Conservation (phyloP, 2,888 invertebrate genomes). For the Ophion slaviceki region DNA sequence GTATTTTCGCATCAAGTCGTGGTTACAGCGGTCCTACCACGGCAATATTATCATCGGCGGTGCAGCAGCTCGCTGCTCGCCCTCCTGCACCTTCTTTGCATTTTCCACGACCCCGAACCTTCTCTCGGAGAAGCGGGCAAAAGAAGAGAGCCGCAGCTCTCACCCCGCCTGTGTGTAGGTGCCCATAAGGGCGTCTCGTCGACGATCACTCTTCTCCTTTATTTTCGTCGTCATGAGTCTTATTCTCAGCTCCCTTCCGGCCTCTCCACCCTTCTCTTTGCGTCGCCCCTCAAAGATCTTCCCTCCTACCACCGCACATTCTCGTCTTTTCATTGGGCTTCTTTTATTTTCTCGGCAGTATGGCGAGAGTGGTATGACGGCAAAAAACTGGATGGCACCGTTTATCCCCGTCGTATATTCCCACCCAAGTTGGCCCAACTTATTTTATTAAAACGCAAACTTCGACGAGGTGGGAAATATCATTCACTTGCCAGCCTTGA, state of each 20-base stretch:
- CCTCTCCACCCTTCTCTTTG: conserved; percentile 13
- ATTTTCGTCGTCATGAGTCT: conserved; percentile 23
- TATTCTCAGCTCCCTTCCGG: conserved; percentile 27
- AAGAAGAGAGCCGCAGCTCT: conserved; percentile 13
- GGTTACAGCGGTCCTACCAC: conserved; percentile 63
- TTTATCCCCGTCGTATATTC: conserved; percentile 75
- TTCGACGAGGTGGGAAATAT: conserved; percentile 48
- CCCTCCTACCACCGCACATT: not conserved
- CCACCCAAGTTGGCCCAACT: conserved; percentile 71
- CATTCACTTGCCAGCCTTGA: conserved; percentile 13
- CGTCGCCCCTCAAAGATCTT: conserved; percentile 9
- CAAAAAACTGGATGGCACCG: conserved; percentile 59
- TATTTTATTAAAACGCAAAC: conserved; percentile 77
- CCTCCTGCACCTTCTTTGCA: conserved; percentile 25
- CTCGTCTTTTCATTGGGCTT: conserved; percentile 29
- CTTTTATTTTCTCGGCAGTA: conserved; percentile 44
- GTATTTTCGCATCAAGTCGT: conserved; percentile 75
- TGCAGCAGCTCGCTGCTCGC: conserved; percentile 67
- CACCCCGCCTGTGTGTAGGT: conserved; percentile 8
- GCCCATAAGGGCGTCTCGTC: conserved; percentile 26
- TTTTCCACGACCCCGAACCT: conserved; percentile 14
- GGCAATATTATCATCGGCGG: conserved; percentile 77
- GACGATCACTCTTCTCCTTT: conserved; percentile 32
- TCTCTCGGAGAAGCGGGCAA: conserved; percentile 5
- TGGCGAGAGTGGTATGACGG: conserved; percentile 6